phyloP scores from a whole-genome alignment of 1,140 invertebrate species.

The Reticulitermes speratus region DNA sequence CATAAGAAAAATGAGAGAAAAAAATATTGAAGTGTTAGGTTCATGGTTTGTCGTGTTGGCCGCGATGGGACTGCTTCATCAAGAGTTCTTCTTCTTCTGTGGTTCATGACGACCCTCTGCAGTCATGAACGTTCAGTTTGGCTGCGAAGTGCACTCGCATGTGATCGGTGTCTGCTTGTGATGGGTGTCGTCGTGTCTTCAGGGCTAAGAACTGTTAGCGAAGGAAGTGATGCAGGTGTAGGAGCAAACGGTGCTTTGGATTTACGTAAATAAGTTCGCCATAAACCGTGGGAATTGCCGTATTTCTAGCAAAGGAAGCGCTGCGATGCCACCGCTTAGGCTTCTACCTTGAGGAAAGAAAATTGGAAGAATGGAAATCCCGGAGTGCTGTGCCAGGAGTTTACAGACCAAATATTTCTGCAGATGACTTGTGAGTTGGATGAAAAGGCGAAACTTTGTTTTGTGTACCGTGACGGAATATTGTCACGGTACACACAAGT shows the following conservation, averaged over 20 bases:
- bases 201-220: no score
- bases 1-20: background rate
- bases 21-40: background rate
- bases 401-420: background rate
- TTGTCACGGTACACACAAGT: no score
- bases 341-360: background rate
- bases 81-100: no score
- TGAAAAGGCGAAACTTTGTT: background rate
- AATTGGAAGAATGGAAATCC: background rate
- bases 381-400: background rate
- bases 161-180: background rate
- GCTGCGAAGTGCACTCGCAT: background rate
- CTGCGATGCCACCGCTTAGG: no score
- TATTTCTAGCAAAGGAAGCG: background rate
- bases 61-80: background rate
- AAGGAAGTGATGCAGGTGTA: no score
- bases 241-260: no score
- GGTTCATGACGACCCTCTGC: background rate
- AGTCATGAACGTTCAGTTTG: background rate
- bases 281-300: background rate
- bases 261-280: background rate
- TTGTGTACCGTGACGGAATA: background rate
- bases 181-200: background rate
- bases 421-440: background rate
- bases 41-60: background rate